Conservation (phyloP, 2,888 invertebrate species). For the Bhutanitis thaidina region DNA sequence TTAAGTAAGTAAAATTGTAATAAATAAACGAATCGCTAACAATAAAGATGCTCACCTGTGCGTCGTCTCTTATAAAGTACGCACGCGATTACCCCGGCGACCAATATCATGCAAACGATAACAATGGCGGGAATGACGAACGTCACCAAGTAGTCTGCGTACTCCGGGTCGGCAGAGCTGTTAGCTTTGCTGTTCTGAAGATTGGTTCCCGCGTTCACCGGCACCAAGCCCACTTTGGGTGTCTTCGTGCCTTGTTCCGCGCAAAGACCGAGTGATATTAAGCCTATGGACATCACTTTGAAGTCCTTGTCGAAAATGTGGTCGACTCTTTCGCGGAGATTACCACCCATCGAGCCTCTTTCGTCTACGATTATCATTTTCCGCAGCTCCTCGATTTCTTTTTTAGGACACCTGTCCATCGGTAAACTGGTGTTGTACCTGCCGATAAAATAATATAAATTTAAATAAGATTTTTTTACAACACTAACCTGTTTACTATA, state of each 20-base stretch:
- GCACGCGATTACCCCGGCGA: constrained; percentile 93
- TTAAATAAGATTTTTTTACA: too few relatives aligned
- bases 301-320: constrained; percentile 86
- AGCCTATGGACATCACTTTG: constrained; percentile 82
- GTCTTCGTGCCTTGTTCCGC: constrained; percentile 66
- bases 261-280: constrained; percentile 82
- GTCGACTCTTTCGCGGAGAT: constrained; percentile 79
- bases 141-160: constrained; percentile 84
- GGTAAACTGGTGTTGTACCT: constrained; percentile 89
- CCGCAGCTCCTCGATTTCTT: constrained; percentile 86
- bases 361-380: constrained; percentile 85
- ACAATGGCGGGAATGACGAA: constrained; percentile 94
- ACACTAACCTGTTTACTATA: too few relatives aligned
- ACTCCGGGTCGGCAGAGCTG: constrained; percentile 32
- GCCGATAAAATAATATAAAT: constrained; percentile 17
- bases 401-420: constrained; percentile 86
- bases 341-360: constrained; percentile 46
- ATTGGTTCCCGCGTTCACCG: constrained; percentile 43
- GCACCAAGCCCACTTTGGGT: constrained; percentile 36
- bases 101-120: constrained; percentile 91
- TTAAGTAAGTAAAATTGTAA: too few relatives aligned
- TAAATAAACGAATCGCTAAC: too few relatives aligned
- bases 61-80: constrained; percentile 90
- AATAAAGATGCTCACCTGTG: constrained; percentile 81
- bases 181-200: constrained; percentile 50